Evolutionary conservation across 2,888 invertebrate genomes (phyloP).

Genomic region (Limulus polyphemus): DNA sequence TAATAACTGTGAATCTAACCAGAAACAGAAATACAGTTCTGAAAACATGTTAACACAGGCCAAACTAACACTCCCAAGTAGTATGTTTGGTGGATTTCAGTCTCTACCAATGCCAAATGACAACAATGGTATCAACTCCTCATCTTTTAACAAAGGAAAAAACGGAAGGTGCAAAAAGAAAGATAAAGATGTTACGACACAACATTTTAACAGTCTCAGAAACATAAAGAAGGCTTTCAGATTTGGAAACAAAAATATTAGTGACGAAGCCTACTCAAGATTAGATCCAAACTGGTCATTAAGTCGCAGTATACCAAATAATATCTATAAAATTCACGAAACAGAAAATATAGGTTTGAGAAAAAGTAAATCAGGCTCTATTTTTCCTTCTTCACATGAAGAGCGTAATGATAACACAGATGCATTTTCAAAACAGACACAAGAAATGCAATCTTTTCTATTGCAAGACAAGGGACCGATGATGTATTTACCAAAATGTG

Average conservation of each 20-base stretch:
- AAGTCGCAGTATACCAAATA: constrained; percentile 65
- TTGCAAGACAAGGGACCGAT: background rate
- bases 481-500: background rate
- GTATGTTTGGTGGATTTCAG: constrained; percentile 15
- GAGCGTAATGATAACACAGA: background rate
- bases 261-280: constrained; percentile 20
- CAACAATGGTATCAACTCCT: constrained; percentile 1
- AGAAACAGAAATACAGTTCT: background rate
- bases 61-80: constrained; percentile 17
- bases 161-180: constrained; percentile 9
- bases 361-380: background rate
- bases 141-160: constrained; percentile 7
- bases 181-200: constrained; percentile 11
- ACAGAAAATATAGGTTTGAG: constrained; percentile 13
- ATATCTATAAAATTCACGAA: constrained; percentile 49
- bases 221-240: constrained; percentile 41
- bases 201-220: constrained; percentile 41
- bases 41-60: constrained; percentile 3
- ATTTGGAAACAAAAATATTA: constrained; percentile 5
- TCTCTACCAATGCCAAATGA: constrained; percentile 12
- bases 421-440: too few species aligned
- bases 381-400: background rate
- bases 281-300: constrained; percentile 63
- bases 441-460: background rate
- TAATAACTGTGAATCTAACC: constrained; percentile 5